Evolutionary conservation across 2,113 vertebrate genomes (phyloP), one percentile per base, ranked within the genome.

Genomic region (Bucco capensis): DNA sequence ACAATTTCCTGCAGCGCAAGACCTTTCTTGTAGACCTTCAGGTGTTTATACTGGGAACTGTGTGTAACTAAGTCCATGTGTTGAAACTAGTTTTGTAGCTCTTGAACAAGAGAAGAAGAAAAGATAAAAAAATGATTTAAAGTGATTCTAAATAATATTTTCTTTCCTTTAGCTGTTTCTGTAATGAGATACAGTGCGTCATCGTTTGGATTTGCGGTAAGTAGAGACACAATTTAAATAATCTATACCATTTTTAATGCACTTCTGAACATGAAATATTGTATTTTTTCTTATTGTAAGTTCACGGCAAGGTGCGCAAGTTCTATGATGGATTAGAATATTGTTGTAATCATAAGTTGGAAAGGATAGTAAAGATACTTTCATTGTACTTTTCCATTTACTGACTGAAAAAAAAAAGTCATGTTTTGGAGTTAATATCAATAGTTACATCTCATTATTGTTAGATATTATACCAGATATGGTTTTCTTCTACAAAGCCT

Each of bases 161-260:
- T 97, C 94, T 98, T 97, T 96, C 93, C 94, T 98, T 70, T 96
- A 99, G 99, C 99, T 96, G 99, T 99, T 96, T 99, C 99, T 70
- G 98, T 99, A 96, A 99, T 99, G 99, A 98, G 98, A 96, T 98
- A 99, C 98, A 99, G 99, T 74, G 98, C 99, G 38, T 99, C 99
- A 91, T 98, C 99, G 49, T 99, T 99, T 97, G 99, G 99, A 98
- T 99, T 99, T 98, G 99, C 99, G 72, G 99, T 99, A 98, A 99
- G 99, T 99, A 98, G 65, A 92, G 44, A 91, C 66, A 33, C 23
- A 31, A 60, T 19, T 73, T 64, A 64, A 82, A 72, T 76, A 33
- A 38, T 67, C 37, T 50, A 10, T 35, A 13, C 14, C 14, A 1
- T 6, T 47, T 66, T 37, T 62, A 35, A 70, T 14, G 6, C 16